Evolutionary conservation across 2,888 invertebrate species (phyloP).

Genomic region (Diaperis boleti): DNA sequence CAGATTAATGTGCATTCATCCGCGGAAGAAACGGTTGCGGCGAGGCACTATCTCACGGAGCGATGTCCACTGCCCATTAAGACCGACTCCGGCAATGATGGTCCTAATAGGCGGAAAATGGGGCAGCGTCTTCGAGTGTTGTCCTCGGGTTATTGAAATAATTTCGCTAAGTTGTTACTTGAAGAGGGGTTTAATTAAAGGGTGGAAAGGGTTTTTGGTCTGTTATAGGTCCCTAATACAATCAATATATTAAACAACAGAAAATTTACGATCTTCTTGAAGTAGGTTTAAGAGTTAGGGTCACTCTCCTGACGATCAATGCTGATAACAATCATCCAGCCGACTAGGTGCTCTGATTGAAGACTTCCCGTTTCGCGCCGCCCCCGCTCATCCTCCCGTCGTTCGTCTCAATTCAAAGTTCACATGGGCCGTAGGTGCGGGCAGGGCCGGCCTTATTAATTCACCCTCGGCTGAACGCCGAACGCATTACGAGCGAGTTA

Average conservation of each 20-base stretch:
- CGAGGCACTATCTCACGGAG: constrained; percentile 50
- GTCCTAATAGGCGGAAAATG: constrained; percentile 59
- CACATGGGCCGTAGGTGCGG: constrained; percentile 29
- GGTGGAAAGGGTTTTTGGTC: too few relatives aligned
- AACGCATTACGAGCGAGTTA: constrained; percentile 65
- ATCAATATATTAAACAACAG: too few relatives aligned
- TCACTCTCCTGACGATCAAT: too few relatives aligned
- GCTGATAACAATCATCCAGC: too few relatives aligned
- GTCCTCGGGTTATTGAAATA: constrained; percentile 20
- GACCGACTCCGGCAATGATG: constrained; percentile 43
- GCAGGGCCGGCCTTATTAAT: constrained; percentile 46
- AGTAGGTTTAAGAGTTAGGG: too few relatives aligned
- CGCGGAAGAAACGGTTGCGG: constrained; percentile 65
- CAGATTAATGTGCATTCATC: constrained; percentile 66
- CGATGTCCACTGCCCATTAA: constrained; percentile 52
- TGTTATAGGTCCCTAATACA: too few relatives aligned
- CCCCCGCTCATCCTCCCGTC: constrained; percentile 59
- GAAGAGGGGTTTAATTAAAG: constrained; percentile 6
- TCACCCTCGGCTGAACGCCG: constrained; percentile 61
- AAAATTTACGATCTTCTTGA: too few relatives aligned
- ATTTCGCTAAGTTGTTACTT: constrained; percentile 14
- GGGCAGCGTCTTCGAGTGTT: constrained; percentile 41
- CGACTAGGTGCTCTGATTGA: constrained; percentile 57
- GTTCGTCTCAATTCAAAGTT: constrained; percentile 58
- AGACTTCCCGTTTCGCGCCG: constrained; percentile 60